Percentiles rank a stretch among this genome's conserved stretches.
Evolutionary conservation across 2,797 vertebrate genomes (phyloP).

Genomic region (Mastacembelus armatus): DNA sequence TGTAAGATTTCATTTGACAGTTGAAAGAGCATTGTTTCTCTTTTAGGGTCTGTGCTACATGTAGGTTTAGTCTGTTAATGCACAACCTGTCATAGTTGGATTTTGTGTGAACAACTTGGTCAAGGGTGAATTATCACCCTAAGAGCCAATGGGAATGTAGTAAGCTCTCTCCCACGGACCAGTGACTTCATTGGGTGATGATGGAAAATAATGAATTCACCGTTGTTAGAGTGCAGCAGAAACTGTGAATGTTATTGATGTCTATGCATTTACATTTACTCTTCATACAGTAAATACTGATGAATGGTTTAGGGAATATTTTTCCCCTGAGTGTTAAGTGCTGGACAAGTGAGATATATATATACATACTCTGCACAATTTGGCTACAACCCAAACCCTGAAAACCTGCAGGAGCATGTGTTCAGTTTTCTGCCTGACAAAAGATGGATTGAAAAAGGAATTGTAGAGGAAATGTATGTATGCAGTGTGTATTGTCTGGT

Average conservation of each 20-base stretch:
- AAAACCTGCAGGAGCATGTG: constrained; percentile 46
- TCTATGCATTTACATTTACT: constrained; percentile 21
- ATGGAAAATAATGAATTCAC: constrained; percentile 45
- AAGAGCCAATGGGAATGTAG: constrained; percentile 43
- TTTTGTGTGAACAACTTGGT: constrained; percentile 51
- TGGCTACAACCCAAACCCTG: constrained; percentile 46
- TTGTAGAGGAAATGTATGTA: constrained; percentile 31
- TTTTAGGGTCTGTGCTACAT: constrained; percentile 20
- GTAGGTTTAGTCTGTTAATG: constrained; percentile 46
- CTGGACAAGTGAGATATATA: constrained; percentile 35
- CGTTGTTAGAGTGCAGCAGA: constrained; percentile 19
- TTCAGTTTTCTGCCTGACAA: constrained; percentile 56
- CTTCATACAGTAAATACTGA: too few species aligned
- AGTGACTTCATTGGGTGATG: constrained; percentile 33
- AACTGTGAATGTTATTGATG: constrained; percentile 26
- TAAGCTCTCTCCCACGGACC: constrained; percentile 50
- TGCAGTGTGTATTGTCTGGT: not conserved
- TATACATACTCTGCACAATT: constrained; percentile 59
- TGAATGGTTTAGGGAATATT: too few species aligned
- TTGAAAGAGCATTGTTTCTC: constrained; percentile 43
- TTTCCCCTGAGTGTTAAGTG: not conserved
- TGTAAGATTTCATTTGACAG: not conserved
- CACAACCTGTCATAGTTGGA: constrained; percentile 19
- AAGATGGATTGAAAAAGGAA: constrained; percentile 51
- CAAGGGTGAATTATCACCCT: constrained; percentile 70